These are phyloP conservation scores for Atta cephalotes DNA, from an alignment of 1,140 invertebrate genomes.

Conservation along the genomic window DNA sequence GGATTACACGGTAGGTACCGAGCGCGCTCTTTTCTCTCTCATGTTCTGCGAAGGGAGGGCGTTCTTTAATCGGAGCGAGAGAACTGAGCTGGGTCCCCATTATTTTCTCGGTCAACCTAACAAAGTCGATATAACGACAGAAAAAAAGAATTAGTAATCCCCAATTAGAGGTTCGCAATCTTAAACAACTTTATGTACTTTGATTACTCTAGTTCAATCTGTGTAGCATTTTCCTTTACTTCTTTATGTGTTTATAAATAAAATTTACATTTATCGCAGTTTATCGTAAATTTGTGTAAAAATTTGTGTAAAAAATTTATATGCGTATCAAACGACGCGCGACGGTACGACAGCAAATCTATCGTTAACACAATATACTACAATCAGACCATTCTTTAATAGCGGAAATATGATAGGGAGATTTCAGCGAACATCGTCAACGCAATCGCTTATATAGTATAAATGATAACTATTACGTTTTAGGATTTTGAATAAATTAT, in stretches of 20 bases:
- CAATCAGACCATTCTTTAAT: not conserved
- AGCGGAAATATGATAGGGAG: not conserved
- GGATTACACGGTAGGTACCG: conserved; percentile 57
- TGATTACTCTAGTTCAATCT: not conserved
- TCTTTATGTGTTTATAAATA: not conserved
- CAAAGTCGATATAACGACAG: conserved; percentile 53
- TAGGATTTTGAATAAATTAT: not conserved
- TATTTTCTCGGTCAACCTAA: conserved; percentile 64
- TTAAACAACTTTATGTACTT: not conserved
- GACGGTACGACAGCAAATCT: not conserved
- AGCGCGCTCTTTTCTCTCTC: conserved; percentile 47
- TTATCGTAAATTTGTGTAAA: not conserved
- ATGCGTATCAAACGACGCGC: not conserved
- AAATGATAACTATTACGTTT: not conserved
- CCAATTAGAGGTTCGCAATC: conserved; percentile 22
- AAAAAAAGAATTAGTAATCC: conserved; percentile 37
- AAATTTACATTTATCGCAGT: not conserved
- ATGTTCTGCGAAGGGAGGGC: conserved; percentile 53
- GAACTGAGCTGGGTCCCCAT: conserved; percentile 55
- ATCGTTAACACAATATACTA: not conserved
- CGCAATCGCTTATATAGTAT: not conserved
- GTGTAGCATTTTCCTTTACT: not conserved
- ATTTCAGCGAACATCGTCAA: not conserved
- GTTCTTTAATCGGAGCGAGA: conserved; percentile 62
- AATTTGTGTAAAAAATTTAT: not conserved